These are phyloP conservation scores for Micrastur ruficollis DNA, from an alignment of 2,797 vertebrate species.

Conservation along the genomic window DNA sequence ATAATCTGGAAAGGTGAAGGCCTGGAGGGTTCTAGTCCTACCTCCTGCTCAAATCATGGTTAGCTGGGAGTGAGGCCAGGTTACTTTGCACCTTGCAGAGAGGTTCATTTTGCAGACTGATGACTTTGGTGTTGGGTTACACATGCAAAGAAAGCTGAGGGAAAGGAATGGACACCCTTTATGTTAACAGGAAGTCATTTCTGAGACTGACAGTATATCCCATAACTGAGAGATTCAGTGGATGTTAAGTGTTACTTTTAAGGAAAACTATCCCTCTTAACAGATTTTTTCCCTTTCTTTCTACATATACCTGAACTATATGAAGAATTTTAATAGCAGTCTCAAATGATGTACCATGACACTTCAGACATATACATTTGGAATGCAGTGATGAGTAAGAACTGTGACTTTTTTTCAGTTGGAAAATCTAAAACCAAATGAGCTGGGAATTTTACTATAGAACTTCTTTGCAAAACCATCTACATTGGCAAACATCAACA, in stretches of 20 bases:
- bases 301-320: not conserved
- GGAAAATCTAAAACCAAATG: not conserved
- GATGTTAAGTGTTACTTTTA: not conserved
- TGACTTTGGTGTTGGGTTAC: not conserved
- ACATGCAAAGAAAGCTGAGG: not conserved
- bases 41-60: not conserved
- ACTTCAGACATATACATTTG: not conserved
- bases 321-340: not conserved
- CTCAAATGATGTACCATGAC: not conserved
- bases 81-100: not conserved
- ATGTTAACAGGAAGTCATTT: not conserved
- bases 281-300: not conserved
- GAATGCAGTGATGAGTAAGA: not conserved
- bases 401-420: not conserved
- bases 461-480: not conserved
- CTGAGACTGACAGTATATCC: not conserved
- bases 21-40: not conserved
- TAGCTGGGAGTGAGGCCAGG: not conserved
- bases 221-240: not conserved
- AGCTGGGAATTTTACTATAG: not conserved
- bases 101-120: not conserved
- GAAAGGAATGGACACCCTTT: not conserved
- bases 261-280: not conserved
- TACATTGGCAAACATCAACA: not conserved
- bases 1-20: not conserved